phyloP scores from a whole-genome alignment of 2,113 vertebrate genomes.

The Acanthisitta chloris region DNA sequence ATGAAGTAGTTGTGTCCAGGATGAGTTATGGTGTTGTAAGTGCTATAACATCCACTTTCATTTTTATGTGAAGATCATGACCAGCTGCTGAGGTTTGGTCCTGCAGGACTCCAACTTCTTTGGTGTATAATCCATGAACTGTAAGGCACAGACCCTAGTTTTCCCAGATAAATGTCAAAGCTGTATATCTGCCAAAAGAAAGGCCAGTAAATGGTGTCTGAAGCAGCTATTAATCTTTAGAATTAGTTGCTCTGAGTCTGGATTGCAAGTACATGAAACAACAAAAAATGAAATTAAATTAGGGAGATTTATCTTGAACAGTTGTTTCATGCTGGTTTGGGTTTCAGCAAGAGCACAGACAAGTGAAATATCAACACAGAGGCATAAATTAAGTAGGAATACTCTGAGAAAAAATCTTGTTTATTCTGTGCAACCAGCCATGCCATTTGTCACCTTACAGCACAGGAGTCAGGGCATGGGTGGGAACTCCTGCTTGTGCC shows the following conservation, averaged over 20 bases:
- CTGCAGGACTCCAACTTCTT: neutral
- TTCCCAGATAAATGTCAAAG: neutral
- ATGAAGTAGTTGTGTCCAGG: neutral
- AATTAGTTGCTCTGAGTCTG: neutral
- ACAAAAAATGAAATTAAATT: neutral
- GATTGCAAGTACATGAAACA: neutral
- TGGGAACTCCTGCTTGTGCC: neutral
- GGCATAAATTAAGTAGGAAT: neutral
- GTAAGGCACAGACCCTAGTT: neutral
- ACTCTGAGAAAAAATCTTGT: neutral
- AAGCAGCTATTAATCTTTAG: neutral
- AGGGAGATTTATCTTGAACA: neutral
- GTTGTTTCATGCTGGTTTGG: neutral
- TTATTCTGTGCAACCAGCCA: neutral
- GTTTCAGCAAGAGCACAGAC: neutral
- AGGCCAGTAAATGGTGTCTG: neutral
- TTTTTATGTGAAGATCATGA: neutral
- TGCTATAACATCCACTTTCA: fast-evolving
- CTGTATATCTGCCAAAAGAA: neutral
- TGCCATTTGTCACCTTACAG: neutral
- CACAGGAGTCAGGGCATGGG: neutral
- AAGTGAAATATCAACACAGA: neutral
- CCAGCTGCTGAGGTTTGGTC: neutral
- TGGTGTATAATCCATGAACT: neutral
- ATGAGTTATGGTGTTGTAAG: neutral